Conservation (phyloP, 2,797 vertebrate genomes). For the Acanthurus tractus region DNA sequence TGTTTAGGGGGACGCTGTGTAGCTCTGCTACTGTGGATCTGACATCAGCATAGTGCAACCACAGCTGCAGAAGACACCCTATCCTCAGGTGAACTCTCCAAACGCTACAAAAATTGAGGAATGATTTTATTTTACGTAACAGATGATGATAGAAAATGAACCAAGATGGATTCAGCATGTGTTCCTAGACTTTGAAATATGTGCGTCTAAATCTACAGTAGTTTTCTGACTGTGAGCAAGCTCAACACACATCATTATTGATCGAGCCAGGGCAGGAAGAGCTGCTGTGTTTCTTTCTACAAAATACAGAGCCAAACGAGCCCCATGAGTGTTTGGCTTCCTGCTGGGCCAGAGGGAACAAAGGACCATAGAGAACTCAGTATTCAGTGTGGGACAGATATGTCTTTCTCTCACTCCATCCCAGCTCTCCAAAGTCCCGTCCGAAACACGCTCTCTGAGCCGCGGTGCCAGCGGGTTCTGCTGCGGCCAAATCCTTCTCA, state of each 20-base stretch:
- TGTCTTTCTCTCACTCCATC: slow-evolving; percentile 65
- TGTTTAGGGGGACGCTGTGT: slow-evolving; percentile 18
- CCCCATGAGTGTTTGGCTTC: slow-evolving; percentile 79
- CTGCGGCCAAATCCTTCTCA: slow-evolving; percentile 70
- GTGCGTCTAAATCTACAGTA: slow-evolving; percentile 21
- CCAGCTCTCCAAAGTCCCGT: slow-evolving; percentile 62
- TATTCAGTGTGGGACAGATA: slow-evolving; percentile 76
- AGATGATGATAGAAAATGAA: slow-evolving; percentile 12
- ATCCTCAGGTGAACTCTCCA: slow-evolving; percentile 72
- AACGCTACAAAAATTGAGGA: slow-evolving; percentile 8
- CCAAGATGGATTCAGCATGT: slow-evolving; percentile 24
- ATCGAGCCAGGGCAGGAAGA: slow-evolving; percentile 58
- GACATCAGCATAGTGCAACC: slow-evolving; percentile 56
- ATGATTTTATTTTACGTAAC: slow-evolving; percentile 10
- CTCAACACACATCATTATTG: slow-evolving; percentile 43
- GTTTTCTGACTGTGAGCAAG: slow-evolving; percentile 28
- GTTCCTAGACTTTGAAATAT: slow-evolving; percentile 18
- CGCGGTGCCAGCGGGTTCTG: slow-evolving; percentile 58
- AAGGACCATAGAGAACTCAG: slow-evolving; percentile 78
- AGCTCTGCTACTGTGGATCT: slow-evolving; percentile 44
- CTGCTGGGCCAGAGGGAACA: slow-evolving; percentile 78
- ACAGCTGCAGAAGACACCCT: slow-evolving; percentile 52
- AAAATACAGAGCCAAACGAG: slow-evolving; percentile 71
- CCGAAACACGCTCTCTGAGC: slow-evolving; percentile 59
- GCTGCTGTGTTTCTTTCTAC: slow-evolving; percentile 59